phyloP scores from a whole-genome alignment of 1,140 invertebrate genomes.

The Agrypnia vestita region DNA sequence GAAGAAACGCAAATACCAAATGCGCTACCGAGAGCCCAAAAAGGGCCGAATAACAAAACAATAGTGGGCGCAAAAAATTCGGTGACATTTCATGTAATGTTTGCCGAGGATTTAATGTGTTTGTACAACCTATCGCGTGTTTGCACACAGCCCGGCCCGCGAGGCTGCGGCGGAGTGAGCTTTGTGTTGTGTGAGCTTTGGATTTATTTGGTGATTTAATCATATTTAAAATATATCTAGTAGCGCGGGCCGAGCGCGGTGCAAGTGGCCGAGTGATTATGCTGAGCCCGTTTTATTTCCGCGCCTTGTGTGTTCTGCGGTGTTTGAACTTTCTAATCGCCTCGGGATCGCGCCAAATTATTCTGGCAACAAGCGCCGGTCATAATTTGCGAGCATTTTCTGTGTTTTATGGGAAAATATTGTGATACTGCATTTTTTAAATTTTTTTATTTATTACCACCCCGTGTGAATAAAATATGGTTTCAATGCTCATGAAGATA shows the following conservation, averaged over 20 bases:
- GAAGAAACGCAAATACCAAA: conserved; percentile 43
- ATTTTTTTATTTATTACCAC: too few species aligned
- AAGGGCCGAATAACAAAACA: conserved; percentile 43
- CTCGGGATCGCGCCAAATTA: too few species aligned
- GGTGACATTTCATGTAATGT: conserved; percentile 50
- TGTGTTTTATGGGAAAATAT: too few species aligned
- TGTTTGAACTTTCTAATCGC: conserved; percentile 7
- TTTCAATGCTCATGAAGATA: too few species aligned
- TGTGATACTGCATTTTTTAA: too few species aligned
- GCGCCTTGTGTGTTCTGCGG: not conserved
- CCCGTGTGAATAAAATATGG: too few species aligned
- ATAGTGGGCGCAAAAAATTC: conserved; percentile 48
- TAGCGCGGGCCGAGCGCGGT: conserved; percentile 6
- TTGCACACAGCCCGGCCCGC: conserved; percentile 25
- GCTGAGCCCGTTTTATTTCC: conserved; percentile 10
- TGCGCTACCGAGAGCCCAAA: conserved; percentile 27
- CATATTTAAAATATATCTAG: conserved; percentile 43
- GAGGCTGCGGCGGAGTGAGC: conserved; percentile 32
- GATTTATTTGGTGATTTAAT: conserved; percentile 45
- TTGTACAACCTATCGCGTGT: conserved; percentile 46
- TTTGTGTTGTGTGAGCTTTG: conserved; percentile 40
- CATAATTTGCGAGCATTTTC: too few species aligned
- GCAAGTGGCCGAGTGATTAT: conserved; percentile 22
- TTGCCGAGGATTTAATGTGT: conserved; percentile 51
- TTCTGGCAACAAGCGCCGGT: too few species aligned